Evolutionary conservation across 2,113 vertebrate species (phyloP).

Genomic region (Callospermophilus lateralis): DNA sequence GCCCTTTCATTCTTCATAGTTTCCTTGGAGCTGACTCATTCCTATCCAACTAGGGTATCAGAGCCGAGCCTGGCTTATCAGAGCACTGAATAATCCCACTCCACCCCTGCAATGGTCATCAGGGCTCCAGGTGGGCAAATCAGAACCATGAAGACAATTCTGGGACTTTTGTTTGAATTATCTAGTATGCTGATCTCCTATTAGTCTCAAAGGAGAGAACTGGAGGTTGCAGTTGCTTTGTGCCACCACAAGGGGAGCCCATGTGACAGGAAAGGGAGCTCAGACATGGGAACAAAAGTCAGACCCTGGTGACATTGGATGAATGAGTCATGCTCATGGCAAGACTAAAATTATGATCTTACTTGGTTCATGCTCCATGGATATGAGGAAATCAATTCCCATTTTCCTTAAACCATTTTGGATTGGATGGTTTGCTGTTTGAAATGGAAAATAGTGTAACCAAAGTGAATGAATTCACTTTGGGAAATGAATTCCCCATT

Average conservation of each 20-base stretch:
- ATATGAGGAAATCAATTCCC: not conserved
- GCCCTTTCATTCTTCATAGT: not conserved
- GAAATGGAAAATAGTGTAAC: not conserved
- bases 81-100: not conserved
- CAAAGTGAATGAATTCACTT: not conserved
- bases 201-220: not conserved
- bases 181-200: not conserved
- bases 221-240: not conserved
- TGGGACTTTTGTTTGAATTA: not conserved
- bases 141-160: not conserved
- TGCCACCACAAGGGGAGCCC: not conserved
- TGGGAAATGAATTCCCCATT: not conserved
- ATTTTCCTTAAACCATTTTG: not conserved
- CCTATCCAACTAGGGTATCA: not conserved
- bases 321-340: not conserved
- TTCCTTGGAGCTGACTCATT: not conserved
- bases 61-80: not conserved
- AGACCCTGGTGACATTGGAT: not conserved
- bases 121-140: no score
- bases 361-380: not conserved
- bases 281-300: not conserved
- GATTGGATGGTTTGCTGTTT: not conserved
- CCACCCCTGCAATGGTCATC: not conserved
- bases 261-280: not conserved
- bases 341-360: not conserved